Percentiles rank a stretch among this genome's conserved stretches.
Conservation (phyloP, 2,888 invertebrate genomes). For the Drosophila paramelanica region DNA sequence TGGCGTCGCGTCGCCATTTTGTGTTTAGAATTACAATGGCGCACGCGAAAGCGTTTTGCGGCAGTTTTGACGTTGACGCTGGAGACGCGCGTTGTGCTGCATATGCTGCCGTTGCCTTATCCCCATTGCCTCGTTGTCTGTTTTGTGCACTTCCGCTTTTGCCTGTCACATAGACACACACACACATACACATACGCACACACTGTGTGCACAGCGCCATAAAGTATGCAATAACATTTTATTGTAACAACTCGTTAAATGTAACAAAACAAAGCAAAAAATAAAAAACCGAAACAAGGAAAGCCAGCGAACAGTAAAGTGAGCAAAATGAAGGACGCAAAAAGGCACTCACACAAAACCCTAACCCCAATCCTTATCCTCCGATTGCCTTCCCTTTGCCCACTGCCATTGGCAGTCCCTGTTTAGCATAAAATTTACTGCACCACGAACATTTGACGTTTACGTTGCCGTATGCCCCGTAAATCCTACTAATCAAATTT, state of each 20-base stretch:
- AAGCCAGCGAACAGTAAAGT: constrained; percentile 8
- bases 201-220: constrained; percentile 33
- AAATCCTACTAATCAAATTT: constrained; percentile 80
- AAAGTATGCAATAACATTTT: constrained; percentile 79
- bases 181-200: constrained; percentile 22
- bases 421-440: constrained; percentile 79
- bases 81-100: constrained; percentile 47
- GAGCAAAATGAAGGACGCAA: constrained; percentile 20
- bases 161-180: constrained; percentile 26
- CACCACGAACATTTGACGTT: constrained; percentile 77
- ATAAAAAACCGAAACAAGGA: constrained; percentile 5
- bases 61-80: constrained; percentile 54
- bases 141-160: constrained; percentile 53
- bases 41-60: constrained; percentile 51
- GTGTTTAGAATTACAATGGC: constrained; percentile 66
- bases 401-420: constrained; percentile 32
- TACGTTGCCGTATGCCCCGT: constrained; percentile 69
- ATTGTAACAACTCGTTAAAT: constrained; percentile 77
- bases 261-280: constrained; percentile 53
- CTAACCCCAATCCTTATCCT: constrained; percentile 6
- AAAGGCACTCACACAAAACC: constrained; percentile 33
- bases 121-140: constrained; percentile 48
- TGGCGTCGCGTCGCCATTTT: constrained; percentile 62
- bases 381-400: background rate
- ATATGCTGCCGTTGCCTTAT: constrained; percentile 37